Percentiles rank a stretch among this genome's conserved stretches.
These are phyloP conservation scores for Lacerta viridis DNA, from an alignment of 2,797 vertebrate species.

Conservation along the genomic window DNA sequence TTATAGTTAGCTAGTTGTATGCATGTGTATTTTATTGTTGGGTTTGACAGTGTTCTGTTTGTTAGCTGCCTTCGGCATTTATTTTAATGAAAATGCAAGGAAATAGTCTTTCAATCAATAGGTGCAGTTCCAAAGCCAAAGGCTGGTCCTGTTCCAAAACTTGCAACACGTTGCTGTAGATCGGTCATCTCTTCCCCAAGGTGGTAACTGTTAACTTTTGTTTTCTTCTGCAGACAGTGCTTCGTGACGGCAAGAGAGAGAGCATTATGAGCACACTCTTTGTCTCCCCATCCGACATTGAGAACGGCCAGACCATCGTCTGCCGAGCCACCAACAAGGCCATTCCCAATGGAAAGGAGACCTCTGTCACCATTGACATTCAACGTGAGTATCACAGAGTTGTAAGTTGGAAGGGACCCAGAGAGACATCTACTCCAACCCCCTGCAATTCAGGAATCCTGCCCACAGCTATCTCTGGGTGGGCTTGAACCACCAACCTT, in stretches of 20 bases:
- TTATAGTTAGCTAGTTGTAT: background rate
- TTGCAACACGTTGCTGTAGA: no score
- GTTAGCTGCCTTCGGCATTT: background rate
- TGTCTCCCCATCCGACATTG: slow-evolving; percentile 92
- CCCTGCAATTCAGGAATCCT: no score
- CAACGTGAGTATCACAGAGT: slow-evolving; percentile 88
- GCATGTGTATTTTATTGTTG: background rate
- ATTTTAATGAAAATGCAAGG: slow-evolving; percentile 1
- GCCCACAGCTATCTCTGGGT: no score
- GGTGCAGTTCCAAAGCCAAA: background rate
- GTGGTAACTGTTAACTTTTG: background rate
- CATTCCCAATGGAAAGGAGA: slow-evolving; percentile 93
- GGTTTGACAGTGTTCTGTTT: slow-evolving; percentile 3
- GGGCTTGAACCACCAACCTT: no score
- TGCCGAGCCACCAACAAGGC: slow-evolving; percentile 97
- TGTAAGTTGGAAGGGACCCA: no score
- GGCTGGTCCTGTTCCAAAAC: background rate
- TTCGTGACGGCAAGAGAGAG: slow-evolving; percentile 92
- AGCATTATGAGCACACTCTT: slow-evolving; percentile 95
- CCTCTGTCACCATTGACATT: slow-evolving; percentile 95
- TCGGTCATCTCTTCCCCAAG: fast-evolving
- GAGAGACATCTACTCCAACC: no score
- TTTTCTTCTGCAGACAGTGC: slow-evolving; percentile 84
- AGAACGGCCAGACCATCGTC: slow-evolving; percentile 93
- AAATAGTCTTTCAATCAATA: background rate